These are phyloP conservation scores for Gnathonemus echidnorhynchus DNA, from an alignment of 2,113 vertebrate species.

Conservation along the genomic window DNA sequence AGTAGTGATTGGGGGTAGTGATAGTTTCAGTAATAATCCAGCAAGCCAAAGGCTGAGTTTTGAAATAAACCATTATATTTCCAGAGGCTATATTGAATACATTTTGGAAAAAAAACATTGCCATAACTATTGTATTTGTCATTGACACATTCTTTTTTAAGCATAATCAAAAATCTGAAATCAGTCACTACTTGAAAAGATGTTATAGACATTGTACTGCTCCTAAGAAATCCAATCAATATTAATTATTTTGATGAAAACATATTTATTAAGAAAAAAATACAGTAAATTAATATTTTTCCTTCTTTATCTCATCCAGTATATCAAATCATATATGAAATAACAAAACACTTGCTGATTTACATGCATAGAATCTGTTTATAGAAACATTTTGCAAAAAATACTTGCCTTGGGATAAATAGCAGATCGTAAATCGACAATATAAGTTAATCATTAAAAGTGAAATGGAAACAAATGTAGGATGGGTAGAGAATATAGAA, in stretches of 20 bases:
- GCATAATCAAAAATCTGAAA: not conserved
- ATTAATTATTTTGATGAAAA: not conserved
- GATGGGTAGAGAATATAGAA: not conserved
- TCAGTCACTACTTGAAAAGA: not conserved
- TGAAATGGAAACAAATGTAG: not conserved
- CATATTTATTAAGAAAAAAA: not conserved
- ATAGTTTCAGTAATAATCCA: not conserved
- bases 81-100: not conserved
- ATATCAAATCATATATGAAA: not conserved
- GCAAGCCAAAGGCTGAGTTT: not conserved
- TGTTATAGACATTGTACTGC: not conserved
- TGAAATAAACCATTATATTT: not conserved
- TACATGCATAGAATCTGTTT: not conserved
- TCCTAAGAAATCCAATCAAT: not conserved
- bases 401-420: not conserved
- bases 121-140: not conserved
- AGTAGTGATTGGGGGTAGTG: not conserved
- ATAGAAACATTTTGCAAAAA: not conserved
- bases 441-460: slow-evolving; percentile 14
- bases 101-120: not conserved
- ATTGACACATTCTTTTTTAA: not conserved
- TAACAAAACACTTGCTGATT: not conserved
- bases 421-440: not conserved
- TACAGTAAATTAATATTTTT: not conserved
- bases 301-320: not conserved